Evolutionary conservation across 1,140 invertebrate species (phyloP), one percentile per base, ranked within the genome.

Genomic region (Lasioglossum albipes): DNA sequence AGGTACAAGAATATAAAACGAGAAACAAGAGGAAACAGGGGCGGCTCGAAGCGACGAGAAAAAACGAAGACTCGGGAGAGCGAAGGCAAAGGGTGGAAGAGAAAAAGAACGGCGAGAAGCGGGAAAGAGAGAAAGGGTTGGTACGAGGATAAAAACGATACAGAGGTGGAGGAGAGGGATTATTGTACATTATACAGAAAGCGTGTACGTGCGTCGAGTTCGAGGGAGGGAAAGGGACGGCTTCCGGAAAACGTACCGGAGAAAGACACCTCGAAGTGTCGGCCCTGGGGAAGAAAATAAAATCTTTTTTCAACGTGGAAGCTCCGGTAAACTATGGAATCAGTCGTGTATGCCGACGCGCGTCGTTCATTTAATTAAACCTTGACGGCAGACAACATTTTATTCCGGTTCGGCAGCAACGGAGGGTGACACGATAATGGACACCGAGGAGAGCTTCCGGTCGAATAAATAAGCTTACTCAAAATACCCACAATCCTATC

Each of bases 311-410:
- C 41, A 61, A 31, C 2, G 31, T 67, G 52, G 66, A 66, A 75
- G 71, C 70, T 66, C 64, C 82, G 61, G 70, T 70, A 41, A 84
- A 81, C 78, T 70, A 61, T 65, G 57, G 79, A 64, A 81, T 84
- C 79, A 52, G 74, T 70, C 57, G 74, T 66, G 7, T 45, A 62
- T 71, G 42, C 66, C 72, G 52, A 69, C 61, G 31, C 49, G 67
- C 62, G 52, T 81, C 59, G 72, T 69, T 61, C 69, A 81, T 85
- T 85, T 85, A 85, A 85, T 85, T 85, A 85, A 85, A 85, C 69
- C 69, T 27, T 59, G 78, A 31, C 31, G 74, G 67, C 64, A 59
- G 16, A 12, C 68, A 20, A 20, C 45, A n/a, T 74, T 49, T 49
- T 13, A 84, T 84, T 70, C 79, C 68, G 31, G 20, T 59, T 70